phyloP scores from a whole-genome alignment of 2,113 vertebrate genomes.

The Lathamus discolor region DNA sequence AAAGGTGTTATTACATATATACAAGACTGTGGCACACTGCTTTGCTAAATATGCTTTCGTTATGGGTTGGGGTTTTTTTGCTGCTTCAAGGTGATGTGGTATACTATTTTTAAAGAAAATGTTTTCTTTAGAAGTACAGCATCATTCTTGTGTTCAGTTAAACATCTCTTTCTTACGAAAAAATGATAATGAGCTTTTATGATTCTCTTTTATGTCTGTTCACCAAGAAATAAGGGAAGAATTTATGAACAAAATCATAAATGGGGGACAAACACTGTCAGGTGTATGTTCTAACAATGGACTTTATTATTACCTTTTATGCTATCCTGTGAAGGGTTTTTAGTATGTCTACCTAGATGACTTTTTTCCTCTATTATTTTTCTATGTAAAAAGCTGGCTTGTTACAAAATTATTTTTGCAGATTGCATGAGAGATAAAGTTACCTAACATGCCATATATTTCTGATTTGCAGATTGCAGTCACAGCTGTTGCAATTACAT shows the following conservation, averaged over 20 bases:
- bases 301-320: not conserved
- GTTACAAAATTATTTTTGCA: not conserved
- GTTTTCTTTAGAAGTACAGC: not conserved
- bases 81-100: not conserved
- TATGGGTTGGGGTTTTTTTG: not conserved
- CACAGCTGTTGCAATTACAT: slow-evolving; percentile 96
- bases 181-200: not conserved
- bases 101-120: not conserved
- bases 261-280: not conserved
- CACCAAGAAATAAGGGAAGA: not conserved
- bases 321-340: not conserved
- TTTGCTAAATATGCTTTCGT: not conserved
- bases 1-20: not conserved
- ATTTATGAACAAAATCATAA: not conserved
- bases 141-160: not conserved
- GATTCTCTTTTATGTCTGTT: not conserved
- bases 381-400: not conserved
- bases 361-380: not conserved
- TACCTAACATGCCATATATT: not conserved
- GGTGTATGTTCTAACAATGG: not conserved
- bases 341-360: not conserved
- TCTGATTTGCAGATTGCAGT: slow-evolving; percentile 86
- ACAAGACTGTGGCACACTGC: not conserved
- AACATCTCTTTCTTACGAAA: not conserved
- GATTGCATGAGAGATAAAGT: not conserved